Base-by-base conservation (phyloP, 2,888 invertebrate genomes). In the Tachystola acroxantha region DNA sequence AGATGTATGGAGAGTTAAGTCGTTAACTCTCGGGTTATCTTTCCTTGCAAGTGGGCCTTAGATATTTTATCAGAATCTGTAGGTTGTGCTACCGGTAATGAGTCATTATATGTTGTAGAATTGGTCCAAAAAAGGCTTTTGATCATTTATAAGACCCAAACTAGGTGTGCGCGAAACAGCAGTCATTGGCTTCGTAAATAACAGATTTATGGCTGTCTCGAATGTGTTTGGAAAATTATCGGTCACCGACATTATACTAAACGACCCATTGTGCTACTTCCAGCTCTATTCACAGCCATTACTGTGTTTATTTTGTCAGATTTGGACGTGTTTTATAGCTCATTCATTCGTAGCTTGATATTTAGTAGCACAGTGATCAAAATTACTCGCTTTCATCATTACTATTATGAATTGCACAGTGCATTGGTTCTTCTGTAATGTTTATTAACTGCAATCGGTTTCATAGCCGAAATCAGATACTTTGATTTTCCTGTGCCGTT, bases 121-220 rank as follows among this genome's bases (percentile, higher is more conserved):
- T 10, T 2, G 20, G 10, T n/a, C 31, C 12, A 32, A 22, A 20
- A 20, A 12, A 22, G 1, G 7, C 7, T 5, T 27, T 12, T 9
- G 11, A 22, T 10, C 22, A 32, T 32, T 22, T 32, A 10, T 9
- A 3, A 14, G 20, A 7, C 11, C 32, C 32, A 22, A 32, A 32
- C 14, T 12, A 10, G 12, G 32, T 7, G 26, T 10, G 10, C 26
- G 16, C 6, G 16, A 30, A 30, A 22, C n/a, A 7, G 5, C 10
- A 22, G 16, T 10, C 10, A 22, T 33, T 16, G 12, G 28, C 28
- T 45, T 43, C 42, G 37, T 42, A 44, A 47, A 44, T 46, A 39
- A 37, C 32, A 32, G 37, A 39, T 40, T 39, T 44, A 44, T 40
- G 10, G 30, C 34, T 20, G 27, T 11, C 32, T 25, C 24, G 13